Percentiles rank a stretch among this genome's conserved stretches.
phyloP scores from a whole-genome alignment of 2,113 vertebrate species.

The Ailuropoda melanoleuca region DNA sequence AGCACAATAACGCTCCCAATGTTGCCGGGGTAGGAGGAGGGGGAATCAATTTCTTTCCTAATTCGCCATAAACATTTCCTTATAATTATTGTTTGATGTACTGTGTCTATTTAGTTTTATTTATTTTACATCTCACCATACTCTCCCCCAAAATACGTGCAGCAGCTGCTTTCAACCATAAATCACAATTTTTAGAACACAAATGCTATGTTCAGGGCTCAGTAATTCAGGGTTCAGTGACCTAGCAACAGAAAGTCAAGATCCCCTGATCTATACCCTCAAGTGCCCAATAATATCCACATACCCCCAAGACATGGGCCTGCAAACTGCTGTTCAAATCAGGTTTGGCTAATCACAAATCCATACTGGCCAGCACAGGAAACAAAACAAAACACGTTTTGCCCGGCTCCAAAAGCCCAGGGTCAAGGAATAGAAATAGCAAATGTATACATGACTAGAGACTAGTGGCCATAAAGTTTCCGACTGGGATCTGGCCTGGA shows the following conservation, averaged over 20 bases:
- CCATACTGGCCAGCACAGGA: background rate
- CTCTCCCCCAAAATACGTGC: background rate
- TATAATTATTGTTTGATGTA: background rate
- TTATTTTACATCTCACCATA: conserved; percentile 1
- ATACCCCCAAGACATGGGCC: background rate
- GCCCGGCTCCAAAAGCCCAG: background rate
- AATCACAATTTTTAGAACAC: conserved; percentile 49
- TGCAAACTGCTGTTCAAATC: background rate
- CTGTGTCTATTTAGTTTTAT: background rate
- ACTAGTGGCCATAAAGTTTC: background rate
- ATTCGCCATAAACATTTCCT: conserved; percentile 40
- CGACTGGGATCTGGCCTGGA: background rate
- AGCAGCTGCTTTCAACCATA: conserved; percentile 42
- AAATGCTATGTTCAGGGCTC: background rate
- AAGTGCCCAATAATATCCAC: background rate
- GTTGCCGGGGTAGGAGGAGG: accelerated
- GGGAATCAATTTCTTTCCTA: background rate
- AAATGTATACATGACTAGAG: background rate
- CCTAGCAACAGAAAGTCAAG: background rate
- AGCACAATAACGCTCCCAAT: background rate
- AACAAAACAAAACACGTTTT: background rate
- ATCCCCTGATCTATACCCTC: background rate
- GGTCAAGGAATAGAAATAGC: background rate
- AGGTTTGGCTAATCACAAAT: background rate
- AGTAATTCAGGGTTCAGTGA: conserved; percentile 27